Percentiles rank a stretch among this genome's conserved stretches.
These are phyloP conservation scores for Hippasteria phrygiana DNA, from an alignment of 53 echinoderm and acorn worm species.

Conservation along the genomic window DNA sequence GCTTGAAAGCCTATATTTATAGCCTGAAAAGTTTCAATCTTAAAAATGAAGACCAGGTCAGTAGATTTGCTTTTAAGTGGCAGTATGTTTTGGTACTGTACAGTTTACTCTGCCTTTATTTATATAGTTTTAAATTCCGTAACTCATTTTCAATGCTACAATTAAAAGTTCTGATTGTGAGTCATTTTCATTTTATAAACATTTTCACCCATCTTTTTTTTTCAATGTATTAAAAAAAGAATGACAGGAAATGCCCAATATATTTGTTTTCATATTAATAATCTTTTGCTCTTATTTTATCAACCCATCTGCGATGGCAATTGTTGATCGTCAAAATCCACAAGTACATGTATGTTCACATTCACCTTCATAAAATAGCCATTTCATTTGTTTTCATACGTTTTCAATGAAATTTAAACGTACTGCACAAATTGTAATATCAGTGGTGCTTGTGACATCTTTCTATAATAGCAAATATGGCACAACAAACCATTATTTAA, in stretches of 20 bases:
- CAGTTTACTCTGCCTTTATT: too few relatives aligned
- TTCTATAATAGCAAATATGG: neutral
- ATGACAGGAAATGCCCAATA: too few relatives aligned
- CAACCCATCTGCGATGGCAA: neutral
- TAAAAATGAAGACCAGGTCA: too few relatives aligned
- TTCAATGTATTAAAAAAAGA: too few relatives aligned
- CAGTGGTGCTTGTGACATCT: neutral
- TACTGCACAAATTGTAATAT: neutral
- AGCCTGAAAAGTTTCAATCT: neutral
- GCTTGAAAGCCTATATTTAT: too few relatives aligned
- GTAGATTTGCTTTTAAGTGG: too few relatives aligned
- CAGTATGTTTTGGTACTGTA: too few relatives aligned
- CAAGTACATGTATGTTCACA: conserved; percentile 3
- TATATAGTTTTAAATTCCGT: too few relatives aligned
- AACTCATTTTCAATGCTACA: too few relatives aligned
- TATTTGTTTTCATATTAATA: neutral
- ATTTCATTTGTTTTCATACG: neutral
- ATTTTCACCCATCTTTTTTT: too few relatives aligned
- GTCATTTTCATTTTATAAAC: too few relatives aligned
- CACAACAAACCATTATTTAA: neutral
- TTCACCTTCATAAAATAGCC: neutral
- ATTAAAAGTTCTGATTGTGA: too few relatives aligned
- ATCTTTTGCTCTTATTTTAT: neutral
- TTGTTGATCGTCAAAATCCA: neutral
- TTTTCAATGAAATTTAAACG: neutral